Conservation (phyloP, 2,797 vertebrate genomes). For the Percopsis omiscomaycus region DNA sequence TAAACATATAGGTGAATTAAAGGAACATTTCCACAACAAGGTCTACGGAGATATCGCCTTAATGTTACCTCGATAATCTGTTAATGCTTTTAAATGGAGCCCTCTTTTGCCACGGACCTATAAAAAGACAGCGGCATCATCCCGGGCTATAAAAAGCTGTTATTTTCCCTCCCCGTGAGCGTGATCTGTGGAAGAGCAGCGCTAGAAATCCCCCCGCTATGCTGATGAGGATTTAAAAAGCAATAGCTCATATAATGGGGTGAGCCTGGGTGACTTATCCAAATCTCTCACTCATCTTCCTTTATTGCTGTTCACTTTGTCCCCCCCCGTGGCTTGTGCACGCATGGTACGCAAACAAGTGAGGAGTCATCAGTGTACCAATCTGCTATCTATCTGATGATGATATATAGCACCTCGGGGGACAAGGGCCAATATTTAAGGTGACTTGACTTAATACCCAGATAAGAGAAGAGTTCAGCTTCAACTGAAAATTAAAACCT, state of each 20-base stretch:
- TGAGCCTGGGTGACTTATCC: constrained; percentile 71
- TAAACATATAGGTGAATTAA: constrained; percentile 13
- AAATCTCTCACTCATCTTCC: constrained; percentile 73
- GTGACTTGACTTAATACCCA: no score
- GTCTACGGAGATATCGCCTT: constrained; percentile 15
- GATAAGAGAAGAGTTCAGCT: neutral
- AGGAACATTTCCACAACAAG: neutral
- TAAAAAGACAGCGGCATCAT: constrained; percentile 46
- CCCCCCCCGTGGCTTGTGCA: constrained; percentile 48
- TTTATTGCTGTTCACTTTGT: constrained; percentile 72
- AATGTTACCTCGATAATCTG: constrained; percentile 31
- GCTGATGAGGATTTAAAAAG: constrained; percentile 71
- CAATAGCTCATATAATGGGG: constrained; percentile 72
- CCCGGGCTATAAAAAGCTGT: constrained; percentile 10
- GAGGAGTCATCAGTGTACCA: constrained; percentile 47
- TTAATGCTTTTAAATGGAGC: constrained; percentile 27
- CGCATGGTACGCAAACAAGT: constrained; percentile 48
- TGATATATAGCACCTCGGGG: no score
- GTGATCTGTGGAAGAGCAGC: constrained; percentile 46
- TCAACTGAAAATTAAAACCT: neutral
- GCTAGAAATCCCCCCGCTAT: constrained; percentile 64
- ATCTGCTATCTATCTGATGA: no score
- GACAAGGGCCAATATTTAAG: no score
- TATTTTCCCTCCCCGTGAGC: constrained; percentile 28
- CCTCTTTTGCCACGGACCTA: constrained; percentile 43